Percentiles rank a stretch among this genome's conserved stretches.
These are phyloP conservation scores for Chlorodrepanis virens DNA, from an alignment of 2,113 vertebrate species.

Conservation along the genomic window DNA sequence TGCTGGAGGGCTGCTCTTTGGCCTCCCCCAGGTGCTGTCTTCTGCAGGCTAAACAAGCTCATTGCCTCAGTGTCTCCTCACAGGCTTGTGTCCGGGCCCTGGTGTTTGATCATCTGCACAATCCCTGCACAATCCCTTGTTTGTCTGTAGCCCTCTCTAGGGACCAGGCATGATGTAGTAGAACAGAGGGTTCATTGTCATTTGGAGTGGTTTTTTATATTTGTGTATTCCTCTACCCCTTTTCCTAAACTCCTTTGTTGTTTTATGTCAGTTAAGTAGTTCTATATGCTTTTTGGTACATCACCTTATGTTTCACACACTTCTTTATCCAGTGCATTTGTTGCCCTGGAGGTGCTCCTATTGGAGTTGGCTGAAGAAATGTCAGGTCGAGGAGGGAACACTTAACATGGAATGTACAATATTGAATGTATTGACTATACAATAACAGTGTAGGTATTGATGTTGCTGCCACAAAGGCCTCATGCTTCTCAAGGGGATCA, in stretches of 20 bases:
- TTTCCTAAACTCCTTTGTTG: not conserved
- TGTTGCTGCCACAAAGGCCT: not conserved
- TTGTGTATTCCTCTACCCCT: not conserved
- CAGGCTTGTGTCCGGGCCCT: not conserved
- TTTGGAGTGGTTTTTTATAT: not conserved
- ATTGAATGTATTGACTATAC: not conserved
- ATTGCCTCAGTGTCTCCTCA: not conserved
- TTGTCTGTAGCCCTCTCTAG: not conserved
- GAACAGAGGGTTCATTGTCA: not conserved
- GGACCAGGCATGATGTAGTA: not conserved
- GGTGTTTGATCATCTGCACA: not conserved
- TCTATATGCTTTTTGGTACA: not conserved
- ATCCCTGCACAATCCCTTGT: not conserved
- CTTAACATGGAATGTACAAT: not conserved
- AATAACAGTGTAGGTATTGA: not conserved
- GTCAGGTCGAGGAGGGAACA: not conserved
- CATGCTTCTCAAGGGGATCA: not conserved
- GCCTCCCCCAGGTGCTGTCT: not conserved
- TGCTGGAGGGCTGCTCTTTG: not conserved
- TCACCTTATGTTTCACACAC: not conserved
- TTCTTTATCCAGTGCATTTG: not conserved
- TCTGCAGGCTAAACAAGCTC: not conserved
- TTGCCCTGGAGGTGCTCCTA: not conserved
- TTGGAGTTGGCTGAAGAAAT: not conserved
- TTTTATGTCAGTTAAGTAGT: not conserved